phyloP scores from a whole-genome alignment of 2,797 vertebrate species.

The Falco berigora region DNA sequence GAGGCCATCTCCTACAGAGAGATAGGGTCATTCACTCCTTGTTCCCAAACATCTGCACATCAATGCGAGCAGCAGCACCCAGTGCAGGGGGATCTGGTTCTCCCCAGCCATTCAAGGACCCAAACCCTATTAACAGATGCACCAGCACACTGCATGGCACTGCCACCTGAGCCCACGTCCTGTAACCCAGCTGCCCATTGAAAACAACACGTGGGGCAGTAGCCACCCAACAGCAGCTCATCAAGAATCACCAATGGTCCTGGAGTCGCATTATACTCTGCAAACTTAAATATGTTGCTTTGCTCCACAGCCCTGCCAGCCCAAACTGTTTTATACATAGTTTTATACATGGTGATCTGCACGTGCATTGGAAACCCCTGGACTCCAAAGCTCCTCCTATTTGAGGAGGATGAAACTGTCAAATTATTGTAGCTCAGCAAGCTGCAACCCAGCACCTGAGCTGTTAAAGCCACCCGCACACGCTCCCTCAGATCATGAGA shows the following conservation, averaged over 20 bases:
- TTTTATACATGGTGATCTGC: background rate
- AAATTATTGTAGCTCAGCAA: background rate
- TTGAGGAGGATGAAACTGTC: background rate
- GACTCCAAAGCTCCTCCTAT: background rate
- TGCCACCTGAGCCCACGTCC: rapidly evolving
- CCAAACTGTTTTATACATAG: background rate
- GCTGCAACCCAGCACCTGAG: background rate
- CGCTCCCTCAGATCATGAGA: rapidly evolving
- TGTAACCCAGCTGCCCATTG: too few species aligned
- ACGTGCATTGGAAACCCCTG: rapidly evolving
- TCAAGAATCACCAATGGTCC: background rate
- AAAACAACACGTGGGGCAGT: rapidly evolving
- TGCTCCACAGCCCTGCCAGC: background rate
- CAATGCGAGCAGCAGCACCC: background rate
- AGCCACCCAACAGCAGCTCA: background rate
- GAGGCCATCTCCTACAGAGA: background rate
- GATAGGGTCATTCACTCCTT: rapidly evolving
- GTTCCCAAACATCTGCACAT: background rate
- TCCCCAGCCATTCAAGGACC: too few species aligned
- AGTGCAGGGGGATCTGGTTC: background rate
- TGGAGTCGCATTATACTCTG: too few species aligned
- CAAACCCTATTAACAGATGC: background rate
- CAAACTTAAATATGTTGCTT: rapidly evolving
- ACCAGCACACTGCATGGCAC: background rate
- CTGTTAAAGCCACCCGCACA: rapidly evolving